Percentiles rank a stretch among this genome's conserved stretches.
Evolutionary conservation across 37 sponge, comb jelly and placozoan species (phyloP).

Genomic region (Beroe ovata): DNA sequence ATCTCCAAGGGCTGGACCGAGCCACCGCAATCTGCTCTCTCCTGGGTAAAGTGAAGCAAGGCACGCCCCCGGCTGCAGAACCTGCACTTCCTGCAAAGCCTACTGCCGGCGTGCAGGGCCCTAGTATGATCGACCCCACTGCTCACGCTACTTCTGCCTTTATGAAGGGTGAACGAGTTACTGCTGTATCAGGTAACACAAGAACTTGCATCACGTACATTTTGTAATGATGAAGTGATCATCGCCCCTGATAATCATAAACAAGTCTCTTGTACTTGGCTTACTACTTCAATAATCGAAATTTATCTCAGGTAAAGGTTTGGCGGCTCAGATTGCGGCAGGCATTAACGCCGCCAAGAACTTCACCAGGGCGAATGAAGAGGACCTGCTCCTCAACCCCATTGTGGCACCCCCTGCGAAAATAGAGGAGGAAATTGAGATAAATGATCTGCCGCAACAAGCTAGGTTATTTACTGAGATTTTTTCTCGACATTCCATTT

Average conservation of each 20-base stretch:
- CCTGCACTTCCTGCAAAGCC: neutral
- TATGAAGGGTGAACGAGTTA: slow-evolving; percentile 54
- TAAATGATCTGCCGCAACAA: slow-evolving; percentile 96
- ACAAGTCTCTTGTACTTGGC: too few species aligned
- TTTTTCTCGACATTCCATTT: too few species aligned
- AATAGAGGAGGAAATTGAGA: slow-evolving; percentile 87
- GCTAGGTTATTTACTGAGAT: too few species aligned
- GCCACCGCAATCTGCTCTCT: slow-evolving; percentile 25
- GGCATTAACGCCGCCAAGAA: slow-evolving; percentile 86
- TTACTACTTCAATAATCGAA: too few species aligned
- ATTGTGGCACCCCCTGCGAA: slow-evolving; percentile 67
- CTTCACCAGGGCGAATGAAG: slow-evolving; percentile 65
- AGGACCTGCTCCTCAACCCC: slow-evolving; percentile 11
- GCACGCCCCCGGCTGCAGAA: slow-evolving; percentile 4
- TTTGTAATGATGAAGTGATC: too few species aligned
- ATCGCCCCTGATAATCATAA: too few species aligned
- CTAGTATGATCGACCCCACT: slow-evolving; percentile 52
- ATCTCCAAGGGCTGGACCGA: slow-evolving; percentile 28
- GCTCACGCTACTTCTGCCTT: slow-evolving; percentile 60
- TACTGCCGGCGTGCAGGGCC: slow-evolving; percentile 11
- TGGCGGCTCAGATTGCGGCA: slow-evolving; percentile 92
- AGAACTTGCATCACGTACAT: too few species aligned
- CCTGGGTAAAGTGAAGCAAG: slow-evolving; percentile 56
- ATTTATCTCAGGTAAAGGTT: slow-evolving; percentile 70
- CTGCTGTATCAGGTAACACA: slow-evolving; percentile 54